Conservation (phyloP, 64 coral and sea anemone genomes). For the Trachythela sp. region DNA sequence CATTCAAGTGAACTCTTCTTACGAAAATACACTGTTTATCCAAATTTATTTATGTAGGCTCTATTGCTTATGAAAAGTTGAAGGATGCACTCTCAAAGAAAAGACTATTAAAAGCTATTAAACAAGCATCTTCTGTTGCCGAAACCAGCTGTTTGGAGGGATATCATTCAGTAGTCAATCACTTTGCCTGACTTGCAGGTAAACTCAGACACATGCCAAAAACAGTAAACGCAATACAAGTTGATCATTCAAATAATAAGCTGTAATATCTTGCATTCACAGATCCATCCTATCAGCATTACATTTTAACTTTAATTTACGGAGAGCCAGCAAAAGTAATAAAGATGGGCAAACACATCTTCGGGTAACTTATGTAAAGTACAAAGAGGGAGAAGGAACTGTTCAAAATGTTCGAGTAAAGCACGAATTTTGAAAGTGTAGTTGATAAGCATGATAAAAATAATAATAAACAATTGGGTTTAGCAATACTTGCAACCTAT, state of each 20-base stretch:
- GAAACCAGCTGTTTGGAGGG: constrained; percentile 44
- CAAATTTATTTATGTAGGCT: constrained; percentile 18
- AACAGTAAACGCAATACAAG: not conserved
- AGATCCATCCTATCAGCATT: constrained; percentile 36
- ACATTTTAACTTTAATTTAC: constrained; percentile 35
- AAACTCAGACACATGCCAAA: not conserved
- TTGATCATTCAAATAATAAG: no score
- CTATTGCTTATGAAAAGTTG: constrained; percentile 36
- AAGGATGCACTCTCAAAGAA: not conserved
- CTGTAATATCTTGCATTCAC: not conserved
- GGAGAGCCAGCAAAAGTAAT: not conserved
- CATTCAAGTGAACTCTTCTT: no score
- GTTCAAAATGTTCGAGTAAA: constrained; percentile 23
- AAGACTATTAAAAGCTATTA: constrained; percentile 33
- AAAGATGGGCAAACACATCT: not conserved
- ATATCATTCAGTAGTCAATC: constrained; percentile 52
- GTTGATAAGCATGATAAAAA: not conserved
- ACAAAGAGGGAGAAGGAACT: constrained; percentile 20
- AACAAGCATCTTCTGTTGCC: constrained; percentile 34
- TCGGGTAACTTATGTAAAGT: constrained; percentile 16
- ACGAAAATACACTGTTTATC: no score
- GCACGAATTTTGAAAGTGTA: constrained; percentile 24
- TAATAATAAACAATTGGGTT: no score
- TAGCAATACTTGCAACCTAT: no score
- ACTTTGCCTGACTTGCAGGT: constrained; percentile 48